Conservation (phyloP, 2,888 invertebrate genomes). For the Stictocephala bisonia region DNA sequence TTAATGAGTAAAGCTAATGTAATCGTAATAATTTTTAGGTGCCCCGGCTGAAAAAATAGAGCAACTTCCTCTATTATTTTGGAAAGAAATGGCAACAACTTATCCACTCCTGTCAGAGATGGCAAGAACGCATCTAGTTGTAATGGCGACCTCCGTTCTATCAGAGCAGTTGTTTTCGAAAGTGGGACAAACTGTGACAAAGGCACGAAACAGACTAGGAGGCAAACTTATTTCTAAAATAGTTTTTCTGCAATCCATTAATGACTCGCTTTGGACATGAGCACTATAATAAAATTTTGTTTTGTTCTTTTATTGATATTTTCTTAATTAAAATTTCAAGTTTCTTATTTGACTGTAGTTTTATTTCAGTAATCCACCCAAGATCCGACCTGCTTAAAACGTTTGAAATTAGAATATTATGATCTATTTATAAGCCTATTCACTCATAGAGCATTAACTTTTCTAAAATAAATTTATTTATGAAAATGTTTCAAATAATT, state of each 20-base stretch:
- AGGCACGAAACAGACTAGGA: slow-evolving; percentile 45
- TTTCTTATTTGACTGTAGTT: no score
- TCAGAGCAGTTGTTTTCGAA: slow-evolving; percentile 51
- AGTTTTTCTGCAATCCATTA: slow-evolving; percentile 41
- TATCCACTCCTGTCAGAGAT: slow-evolving; percentile 46
- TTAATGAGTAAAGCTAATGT: no score
- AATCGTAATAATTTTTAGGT: slow-evolving; percentile 45
- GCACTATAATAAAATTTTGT: no score
- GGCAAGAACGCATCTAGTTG: slow-evolving; percentile 45
- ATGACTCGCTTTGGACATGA: slow-evolving; percentile 41
- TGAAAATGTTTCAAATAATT: no score
- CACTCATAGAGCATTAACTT: no score
- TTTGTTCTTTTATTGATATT: no score
- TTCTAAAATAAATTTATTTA: no score
- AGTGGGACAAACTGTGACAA: slow-evolving; percentile 46
- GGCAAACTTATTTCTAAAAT: slow-evolving; percentile 43
- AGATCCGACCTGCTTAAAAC: no score
- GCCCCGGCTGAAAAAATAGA: slow-evolving; percentile 47
- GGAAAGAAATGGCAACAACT: slow-evolving; percentile 44
- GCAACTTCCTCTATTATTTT: slow-evolving; percentile 40
- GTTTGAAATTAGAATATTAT: no score
- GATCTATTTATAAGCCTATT: no score
- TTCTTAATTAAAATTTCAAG: no score
- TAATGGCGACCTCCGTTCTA: slow-evolving; percentile 50
- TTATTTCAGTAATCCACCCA: no score